phyloP scores from a whole-genome alignment of 2,888 invertebrate genomes.

The Cryptocheilus praepositus region DNA sequence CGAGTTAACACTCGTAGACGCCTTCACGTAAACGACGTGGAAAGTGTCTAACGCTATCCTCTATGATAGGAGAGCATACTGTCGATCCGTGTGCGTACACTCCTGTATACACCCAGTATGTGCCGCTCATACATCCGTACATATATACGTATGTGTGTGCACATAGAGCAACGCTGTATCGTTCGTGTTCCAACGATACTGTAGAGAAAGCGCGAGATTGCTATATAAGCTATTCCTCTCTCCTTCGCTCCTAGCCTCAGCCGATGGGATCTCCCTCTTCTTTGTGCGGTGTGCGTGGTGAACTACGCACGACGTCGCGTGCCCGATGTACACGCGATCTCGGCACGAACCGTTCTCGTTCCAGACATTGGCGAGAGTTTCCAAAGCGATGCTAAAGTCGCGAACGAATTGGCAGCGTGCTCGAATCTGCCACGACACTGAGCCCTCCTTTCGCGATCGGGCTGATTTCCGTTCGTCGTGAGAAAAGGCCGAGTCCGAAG shows the following conservation, averaged over 20 bases:
- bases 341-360: slow-evolving; percentile 12
- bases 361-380: background rate
- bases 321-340: slow-evolving; percentile 33
- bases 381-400: background rate
- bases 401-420: background rate
- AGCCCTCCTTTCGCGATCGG: slow-evolving; percentile 5
- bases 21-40: slow-evolving; percentile 3
- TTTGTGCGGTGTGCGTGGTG: slow-evolving; percentile 22
- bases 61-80: too few species aligned
- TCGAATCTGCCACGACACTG: background rate
- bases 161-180: slow-evolving; percentile 14
- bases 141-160: slow-evolving; percentile 21
- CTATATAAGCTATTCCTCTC: slow-evolving; percentile 4
- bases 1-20: background rate
- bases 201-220: slow-evolving; percentile 22
- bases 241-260: background rate
- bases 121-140: background rate
- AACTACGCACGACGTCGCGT: slow-evolving; percentile 39
- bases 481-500: background rate
- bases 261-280: slow-evolving; percentile 7
- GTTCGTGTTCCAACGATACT: slow-evolving; percentile 20
- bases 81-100: too few species aligned
- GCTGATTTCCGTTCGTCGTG: background rate
- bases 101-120: too few species aligned
- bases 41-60: slow-evolving; percentile 40